These are phyloP conservation scores for Drosophila anceps DNA, from an alignment of 2,888 invertebrate genomes.

Conservation along the genomic window DNA sequence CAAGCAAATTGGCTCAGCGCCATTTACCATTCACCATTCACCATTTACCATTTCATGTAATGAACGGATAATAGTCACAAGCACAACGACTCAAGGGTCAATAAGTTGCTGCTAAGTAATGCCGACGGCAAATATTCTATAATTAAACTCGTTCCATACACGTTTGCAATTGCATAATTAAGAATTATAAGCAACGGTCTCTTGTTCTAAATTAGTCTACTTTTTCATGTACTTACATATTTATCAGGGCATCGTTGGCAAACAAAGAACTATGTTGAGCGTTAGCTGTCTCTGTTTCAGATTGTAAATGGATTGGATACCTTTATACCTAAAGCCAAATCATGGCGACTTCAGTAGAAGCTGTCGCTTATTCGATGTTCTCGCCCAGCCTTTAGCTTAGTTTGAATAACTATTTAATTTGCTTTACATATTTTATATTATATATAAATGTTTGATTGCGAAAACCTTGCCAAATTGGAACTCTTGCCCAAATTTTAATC, in stretches of 20 bases:
- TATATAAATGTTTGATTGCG: too few relatives aligned
- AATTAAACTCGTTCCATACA: not conserved
- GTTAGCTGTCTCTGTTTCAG: too few relatives aligned
- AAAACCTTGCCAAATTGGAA: too few relatives aligned
- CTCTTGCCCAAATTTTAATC: too few relatives aligned
- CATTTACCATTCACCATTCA: slow-evolving; percentile 10
- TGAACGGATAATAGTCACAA: slow-evolving; percentile 35
- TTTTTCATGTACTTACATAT: not conserved
- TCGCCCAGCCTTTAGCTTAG: too few relatives aligned
- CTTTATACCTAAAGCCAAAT: too few relatives aligned
- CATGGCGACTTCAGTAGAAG: too few relatives aligned
- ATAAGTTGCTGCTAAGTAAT: slow-evolving; percentile 9
- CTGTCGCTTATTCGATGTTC: too few relatives aligned
- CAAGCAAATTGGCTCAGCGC: slow-evolving; percentile 17
- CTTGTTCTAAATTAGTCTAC: not conserved
- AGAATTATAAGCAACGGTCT: not conserved
- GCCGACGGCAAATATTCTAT: slow-evolving; percentile 25
- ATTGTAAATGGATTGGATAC: too few relatives aligned
- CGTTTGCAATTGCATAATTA: not conserved
- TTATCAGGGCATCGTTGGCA: not conserved
- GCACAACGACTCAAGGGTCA: slow-evolving; percentile 16
- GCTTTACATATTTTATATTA: too few relatives aligned
- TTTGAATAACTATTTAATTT: too few relatives aligned
- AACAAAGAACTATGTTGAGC: too few relatives aligned
- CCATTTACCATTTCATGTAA: slow-evolving; percentile 19